Evolutionary conservation across 92 coral and sea anemone species (phyloP).

Genomic region (Paragorgia papillata): DNA sequence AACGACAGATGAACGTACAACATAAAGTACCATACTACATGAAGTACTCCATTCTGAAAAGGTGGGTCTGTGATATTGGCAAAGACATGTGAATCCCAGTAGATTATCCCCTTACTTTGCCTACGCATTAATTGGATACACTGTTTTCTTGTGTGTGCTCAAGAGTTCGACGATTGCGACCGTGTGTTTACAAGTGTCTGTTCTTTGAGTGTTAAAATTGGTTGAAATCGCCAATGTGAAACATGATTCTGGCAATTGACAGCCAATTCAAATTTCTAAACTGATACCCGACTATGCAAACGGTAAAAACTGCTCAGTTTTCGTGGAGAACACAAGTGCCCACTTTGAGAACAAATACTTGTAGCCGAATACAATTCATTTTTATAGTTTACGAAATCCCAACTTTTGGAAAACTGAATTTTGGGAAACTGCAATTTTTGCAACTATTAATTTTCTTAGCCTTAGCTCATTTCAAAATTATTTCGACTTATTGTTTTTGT

Average conservation of each 20-base stretch:
- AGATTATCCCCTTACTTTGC: not conserved
- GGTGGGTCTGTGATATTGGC: conserved; percentile 44
- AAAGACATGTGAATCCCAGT: conserved; percentile 22
- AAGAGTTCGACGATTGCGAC: not conserved
- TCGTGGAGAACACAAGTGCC: too few species aligned
- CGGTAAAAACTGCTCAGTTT: too few species aligned
- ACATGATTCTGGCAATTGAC: too few species aligned
- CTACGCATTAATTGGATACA: not conserved
- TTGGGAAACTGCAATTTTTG: not conserved
- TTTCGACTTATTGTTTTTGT: not conserved
- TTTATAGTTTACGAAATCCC: too few species aligned
- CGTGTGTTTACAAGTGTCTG: not conserved
- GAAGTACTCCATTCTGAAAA: conserved; percentile 42
- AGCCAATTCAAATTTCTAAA: too few species aligned
- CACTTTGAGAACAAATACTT: not conserved
- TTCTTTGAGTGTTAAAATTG: not conserved
- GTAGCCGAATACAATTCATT: not conserved
- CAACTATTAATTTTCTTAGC: not conserved
- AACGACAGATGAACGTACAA: conserved; percentile 22
- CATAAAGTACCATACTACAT: too few species aligned
- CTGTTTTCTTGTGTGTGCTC: not conserved
- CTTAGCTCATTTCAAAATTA: not conserved
- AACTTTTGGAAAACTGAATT: not conserved
- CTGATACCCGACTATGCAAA: too few species aligned
- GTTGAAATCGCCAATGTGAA: too few species aligned